A percentile compares a stretch with the other conserved stretches of the same genome.
Evolutionary conservation across 2,113 vertebrate genomes (phyloP).

Genomic region (Elephas maximus): DNA sequence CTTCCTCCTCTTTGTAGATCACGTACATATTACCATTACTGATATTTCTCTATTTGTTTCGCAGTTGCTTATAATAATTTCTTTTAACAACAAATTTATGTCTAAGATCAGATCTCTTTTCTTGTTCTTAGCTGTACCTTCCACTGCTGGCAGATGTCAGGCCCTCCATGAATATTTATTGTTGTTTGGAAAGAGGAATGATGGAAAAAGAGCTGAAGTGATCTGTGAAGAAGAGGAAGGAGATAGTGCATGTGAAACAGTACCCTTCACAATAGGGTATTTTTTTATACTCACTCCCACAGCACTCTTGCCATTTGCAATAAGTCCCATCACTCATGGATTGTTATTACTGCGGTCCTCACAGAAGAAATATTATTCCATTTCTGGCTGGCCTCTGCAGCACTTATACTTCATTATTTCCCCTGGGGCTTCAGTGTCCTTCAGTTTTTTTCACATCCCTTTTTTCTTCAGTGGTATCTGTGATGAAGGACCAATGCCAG

Average conservation of each 20-base stretch:
- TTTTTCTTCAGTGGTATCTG: slow-evolving; percentile 59
- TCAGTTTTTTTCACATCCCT: neutral
- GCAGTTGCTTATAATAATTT: neutral
- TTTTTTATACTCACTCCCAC: neutral
- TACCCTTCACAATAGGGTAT: neutral
- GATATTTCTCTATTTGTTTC: neutral
- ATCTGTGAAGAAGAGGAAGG: slow-evolving; percentile 52
- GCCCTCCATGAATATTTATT: slow-evolving; percentile 59
- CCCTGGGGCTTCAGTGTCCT: slow-evolving; percentile 47
- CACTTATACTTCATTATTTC: slow-evolving; percentile 71
- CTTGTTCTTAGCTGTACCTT: neutral
- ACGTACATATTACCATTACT: neutral
- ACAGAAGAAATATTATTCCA: slow-evolving; percentile 65
- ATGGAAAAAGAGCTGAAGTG: slow-evolving; percentile 57
- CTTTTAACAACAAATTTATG: slow-evolving; percentile 15
- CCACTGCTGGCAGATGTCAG: neutral
- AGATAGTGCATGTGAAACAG: neutral
- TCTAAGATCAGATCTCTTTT: neutral
- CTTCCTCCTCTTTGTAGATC: neutral
- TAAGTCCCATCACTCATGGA: slow-evolving; percentile 55
- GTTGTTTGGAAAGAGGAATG: slow-evolving; percentile 39
- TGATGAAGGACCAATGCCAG: slow-evolving; percentile 66
- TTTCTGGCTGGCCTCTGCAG: slow-evolving; percentile 58
- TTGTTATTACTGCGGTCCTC: slow-evolving; percentile 66
- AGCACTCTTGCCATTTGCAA: slow-evolving; percentile 29